A percentile compares a stretch with the other conserved stretches of the same genome.
These are phyloP conservation scores for Rhagologus leucostigma DNA, from an alignment of 2,113 vertebrate species.

Conservation along the genomic window DNA sequence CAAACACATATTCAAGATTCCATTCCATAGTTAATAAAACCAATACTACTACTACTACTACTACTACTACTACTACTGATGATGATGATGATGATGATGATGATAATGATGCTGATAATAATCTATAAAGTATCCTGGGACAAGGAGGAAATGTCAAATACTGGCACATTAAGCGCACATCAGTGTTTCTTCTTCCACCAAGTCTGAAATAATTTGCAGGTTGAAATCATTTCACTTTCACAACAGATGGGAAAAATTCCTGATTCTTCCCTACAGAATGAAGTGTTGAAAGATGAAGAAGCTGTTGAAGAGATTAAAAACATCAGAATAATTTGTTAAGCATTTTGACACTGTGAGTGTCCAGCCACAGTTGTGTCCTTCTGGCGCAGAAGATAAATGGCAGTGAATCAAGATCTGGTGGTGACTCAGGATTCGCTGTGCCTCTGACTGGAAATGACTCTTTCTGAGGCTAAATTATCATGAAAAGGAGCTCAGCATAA, in stretches of 20 bases:
- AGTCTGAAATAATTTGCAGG: neutral
- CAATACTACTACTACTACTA: neutral
- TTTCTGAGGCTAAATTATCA: neutral
- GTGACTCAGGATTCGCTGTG: neutral
- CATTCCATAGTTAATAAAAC: neutral
- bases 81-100: no score
- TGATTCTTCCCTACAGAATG: neutral
- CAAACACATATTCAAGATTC: neutral
- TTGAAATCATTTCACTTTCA: neutral
- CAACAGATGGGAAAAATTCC: neutral
- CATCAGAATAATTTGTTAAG: conserved; percentile 14
- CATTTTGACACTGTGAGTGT: neutral
- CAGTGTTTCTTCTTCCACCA: neutral
- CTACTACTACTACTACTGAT: no score
- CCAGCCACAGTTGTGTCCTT: neutral
- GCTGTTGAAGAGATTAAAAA: conserved; percentile 5
- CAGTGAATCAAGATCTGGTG: neutral
- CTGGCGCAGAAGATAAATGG: neutral
- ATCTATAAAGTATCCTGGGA: neutral
- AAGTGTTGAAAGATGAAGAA: neutral
- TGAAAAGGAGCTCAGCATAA: neutral
- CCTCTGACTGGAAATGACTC: neutral
- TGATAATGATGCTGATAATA: neutral
- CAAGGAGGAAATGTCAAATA: neutral
- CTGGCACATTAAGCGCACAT: neutral